Evolutionary conservation across 2,888 invertebrate species (phyloP), one percentile per base, ranked within the genome.

Genomic region (Muscina levida): DNA sequence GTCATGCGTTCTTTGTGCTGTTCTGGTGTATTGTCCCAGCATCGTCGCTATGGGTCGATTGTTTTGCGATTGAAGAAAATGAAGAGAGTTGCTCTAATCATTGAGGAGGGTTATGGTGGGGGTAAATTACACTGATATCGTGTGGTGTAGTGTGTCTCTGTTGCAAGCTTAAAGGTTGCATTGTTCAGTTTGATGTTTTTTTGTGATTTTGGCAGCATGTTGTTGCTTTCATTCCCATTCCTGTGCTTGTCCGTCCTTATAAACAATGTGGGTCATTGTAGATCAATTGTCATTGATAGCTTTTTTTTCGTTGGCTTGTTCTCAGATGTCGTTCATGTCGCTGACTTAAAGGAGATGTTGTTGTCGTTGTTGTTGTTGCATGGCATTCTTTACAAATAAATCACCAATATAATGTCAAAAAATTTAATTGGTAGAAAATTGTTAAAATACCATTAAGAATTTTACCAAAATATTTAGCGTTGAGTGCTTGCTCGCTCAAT

Each of bases 201-300:
- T 42, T 56, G 72, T 17, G 42, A 39, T 74, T 79, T 73, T 81
- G 73, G 53, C 66, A 72, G 72, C 79, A 82, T 78, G 81, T 81
- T 62, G 77, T 74, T 65, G 13, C 73, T 57, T 73, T 76, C 31
- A 13, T 37, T 37, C 39, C 48, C n/a, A n/a, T n/a, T n/a, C n/a
- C n/a, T n/a, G n/a, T n/a, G 10, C 26, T 53, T 37, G 15, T 48
- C n/a, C 15, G 48, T 42, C 56, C 39, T 15, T 53, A 75, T 75
- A 13, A 77, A 77, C 77, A 81, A 81, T 81, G 72, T 81, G 74
- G 81, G 81, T 81, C 81, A 81, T 75, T 81, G 81, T 72, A 81
- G 81, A 81, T 81, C 81, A 81, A 81, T 81, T 81, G 81, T 81
- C 81, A 81, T 81, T 81, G 81, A 81, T 81, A 81, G 71, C 74